Evolutionary conservation across 2,888 invertebrate species (phyloP).

Genomic region (Sphaerophoria taeniata): DNA sequence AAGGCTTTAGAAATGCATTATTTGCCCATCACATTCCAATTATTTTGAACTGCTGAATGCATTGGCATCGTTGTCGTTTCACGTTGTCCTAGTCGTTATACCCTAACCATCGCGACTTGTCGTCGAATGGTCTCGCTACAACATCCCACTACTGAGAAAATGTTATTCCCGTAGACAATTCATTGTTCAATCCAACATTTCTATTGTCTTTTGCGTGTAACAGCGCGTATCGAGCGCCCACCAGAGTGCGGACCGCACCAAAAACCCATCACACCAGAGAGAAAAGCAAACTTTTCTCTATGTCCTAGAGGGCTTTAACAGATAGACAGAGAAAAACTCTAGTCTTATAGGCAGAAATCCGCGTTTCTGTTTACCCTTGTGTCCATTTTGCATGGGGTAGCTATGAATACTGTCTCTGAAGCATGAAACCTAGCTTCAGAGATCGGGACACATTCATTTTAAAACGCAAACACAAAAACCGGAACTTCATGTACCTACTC

Average conservation of each 20-base stretch:
- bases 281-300: constrained; percentile 48
- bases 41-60: constrained; percentile 37
- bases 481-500: constrained; percentile 51
- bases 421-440: constrained; percentile 60
- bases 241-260: constrained; percentile 20
- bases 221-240: neutral
- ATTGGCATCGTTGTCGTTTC: constrained; percentile 8
- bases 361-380: constrained; percentile 55
- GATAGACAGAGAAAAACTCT: neutral
- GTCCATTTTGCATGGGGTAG: constrained; percentile 57
- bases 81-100: neutral
- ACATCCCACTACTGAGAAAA: constrained; percentile 47
- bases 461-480: constrained; percentile 62
- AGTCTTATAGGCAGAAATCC: constrained; percentile 36
- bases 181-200: constrained; percentile 49
- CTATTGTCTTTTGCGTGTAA: constrained; percentile 33
- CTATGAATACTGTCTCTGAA: constrained; percentile 56
- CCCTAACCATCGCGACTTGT: too few relatives aligned
- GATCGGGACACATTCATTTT: constrained; percentile 61
- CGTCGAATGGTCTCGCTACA: neutral
- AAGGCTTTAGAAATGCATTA: constrained; percentile 39
- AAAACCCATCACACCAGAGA: constrained; percentile 37
- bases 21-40: constrained; percentile 49
- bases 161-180: constrained; percentile 62
- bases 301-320: neutral